Evolutionary conservation across 1,140 invertebrate genomes (phyloP), one percentile per base, ranked within the genome.

Genomic region (Drosophila simulans): DNA sequence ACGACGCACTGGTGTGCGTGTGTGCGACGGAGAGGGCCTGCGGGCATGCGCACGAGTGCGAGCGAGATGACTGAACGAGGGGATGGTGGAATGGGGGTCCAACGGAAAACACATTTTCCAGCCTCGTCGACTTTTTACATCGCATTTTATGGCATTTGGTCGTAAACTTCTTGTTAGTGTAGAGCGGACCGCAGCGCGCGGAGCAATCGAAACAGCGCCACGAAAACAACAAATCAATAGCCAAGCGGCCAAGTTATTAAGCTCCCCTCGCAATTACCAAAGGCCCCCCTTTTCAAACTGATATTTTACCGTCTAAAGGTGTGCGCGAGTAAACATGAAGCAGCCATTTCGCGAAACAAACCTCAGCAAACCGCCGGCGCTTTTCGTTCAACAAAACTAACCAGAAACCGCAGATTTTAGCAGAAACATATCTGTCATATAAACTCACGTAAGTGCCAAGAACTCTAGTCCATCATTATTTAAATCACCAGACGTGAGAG

Each of bases 151-250:
- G 88, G 84, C 91, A 92, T 92, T 92, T 88, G 90, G 91, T 91
- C 91, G 77, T 92, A 91, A 92, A 92, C 91, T 92, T 90, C 91
- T 90, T 91, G 90, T 91, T 91, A 81, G 90, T 91, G 80, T 91
- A 79, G 90, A 91, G 91, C 88, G 91, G 90, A 89, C 89, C 81
- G 88, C 81, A 90, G 80, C 63, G 77, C 57, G 62, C 69, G 70
- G 51, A 74, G 72, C 72, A 75, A 74, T 56, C 52, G 25, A 34
- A 25, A 55, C 58, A 49, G 48, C 46, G 64, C 40, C 51, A 72
- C 39, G 39, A 53, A 62, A 55, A 58, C 49, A 68, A 54, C 63
- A 69, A 55, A 65, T 68, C 77, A 80, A 80, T 80, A 74, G 57
- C 69, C 46, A 40, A 43, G 43, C 46, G 22, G 10, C 46, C 45